Evolutionary conservation across 2,797 vertebrate genomes (phyloP).

Genomic region (Anomalospiza imberbis): DNA sequence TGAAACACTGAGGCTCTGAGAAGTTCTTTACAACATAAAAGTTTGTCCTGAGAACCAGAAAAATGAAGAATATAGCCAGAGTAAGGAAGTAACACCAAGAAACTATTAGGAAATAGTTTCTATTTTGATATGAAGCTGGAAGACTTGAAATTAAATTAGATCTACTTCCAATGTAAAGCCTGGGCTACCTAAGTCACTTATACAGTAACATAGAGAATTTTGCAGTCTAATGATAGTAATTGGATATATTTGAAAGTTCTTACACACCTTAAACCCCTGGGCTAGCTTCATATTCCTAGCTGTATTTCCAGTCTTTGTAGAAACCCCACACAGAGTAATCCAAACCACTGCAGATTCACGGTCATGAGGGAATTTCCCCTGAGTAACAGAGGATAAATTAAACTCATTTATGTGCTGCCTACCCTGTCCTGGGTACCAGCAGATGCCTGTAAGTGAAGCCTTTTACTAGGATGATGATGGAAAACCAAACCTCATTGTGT

Average conservation of each 20-base stretch:
- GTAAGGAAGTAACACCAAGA: background rate
- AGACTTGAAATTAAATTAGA: background rate
- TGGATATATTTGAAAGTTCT: background rate
- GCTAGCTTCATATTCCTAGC: background rate
- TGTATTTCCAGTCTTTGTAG: background rate
- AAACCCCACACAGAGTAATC: background rate
- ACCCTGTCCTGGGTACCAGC: background rate
- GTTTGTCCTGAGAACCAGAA: background rate
- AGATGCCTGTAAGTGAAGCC: background rate
- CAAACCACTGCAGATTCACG: background rate
- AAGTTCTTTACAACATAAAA: background rate
- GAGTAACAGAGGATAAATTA: background rate
- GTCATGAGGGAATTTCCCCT: background rate
- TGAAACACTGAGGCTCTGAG: background rate
- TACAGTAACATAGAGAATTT: background rate
- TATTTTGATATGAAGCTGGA: background rate
- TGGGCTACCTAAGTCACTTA: background rate
- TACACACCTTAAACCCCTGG: background rate
- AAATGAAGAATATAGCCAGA: background rate
- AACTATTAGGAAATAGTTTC: background rate
- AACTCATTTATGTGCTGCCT: background rate
- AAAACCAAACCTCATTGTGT: background rate
- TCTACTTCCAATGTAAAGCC: background rate
- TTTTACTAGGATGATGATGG: background rate
- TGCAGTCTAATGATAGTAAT: background rate